These are phyloP conservation scores for Tachysurus fulvidraco DNA, from an alignment of 2,113 vertebrate genomes.

Conservation along the genomic window DNA sequence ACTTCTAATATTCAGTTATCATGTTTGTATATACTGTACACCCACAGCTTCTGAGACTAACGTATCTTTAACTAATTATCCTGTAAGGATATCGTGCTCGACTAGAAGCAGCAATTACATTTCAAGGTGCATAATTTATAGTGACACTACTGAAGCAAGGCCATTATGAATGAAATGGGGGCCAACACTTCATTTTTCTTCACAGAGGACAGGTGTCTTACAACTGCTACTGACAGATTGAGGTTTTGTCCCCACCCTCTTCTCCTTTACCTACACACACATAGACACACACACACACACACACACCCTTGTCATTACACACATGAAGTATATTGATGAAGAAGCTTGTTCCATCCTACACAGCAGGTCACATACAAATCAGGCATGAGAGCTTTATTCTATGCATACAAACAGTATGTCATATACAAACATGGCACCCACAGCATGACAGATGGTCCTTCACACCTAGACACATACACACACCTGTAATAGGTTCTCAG, in stretches of 20 bases:
- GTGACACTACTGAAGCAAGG: constrained; percentile 1
- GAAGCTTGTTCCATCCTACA: constrained; percentile 24
- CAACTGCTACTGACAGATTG: constrained; percentile 26
- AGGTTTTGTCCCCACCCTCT: not conserved
- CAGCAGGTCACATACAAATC: constrained; percentile 1
- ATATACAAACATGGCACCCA: not conserved
- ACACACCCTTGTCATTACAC: constrained; percentile 25
- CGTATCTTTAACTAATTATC: constrained; percentile 8
- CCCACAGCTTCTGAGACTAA: not conserved
- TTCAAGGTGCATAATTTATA: constrained; percentile 15
- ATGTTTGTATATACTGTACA: not conserved
- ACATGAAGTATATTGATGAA: constrained; percentile 11
- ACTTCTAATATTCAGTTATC: not conserved
- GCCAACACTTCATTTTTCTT: constrained; percentile 21
- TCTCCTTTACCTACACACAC: constrained; percentile 20
- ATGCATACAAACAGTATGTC: not conserved
- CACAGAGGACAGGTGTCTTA: not conserved
- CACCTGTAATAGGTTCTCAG: constrained; percentile 20
- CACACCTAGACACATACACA: constrained; percentile 29
- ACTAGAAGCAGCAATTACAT: constrained; percentile 5
- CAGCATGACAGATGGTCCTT: constrained; percentile 12
- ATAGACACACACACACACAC: constrained; percentile 16
- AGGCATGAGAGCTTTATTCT: not conserved
- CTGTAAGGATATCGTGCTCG: not conserved
- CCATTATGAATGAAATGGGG: constrained; percentile 15